Evolutionary conservation across 2,797 vertebrate genomes (phyloP).

Genomic region (Coilia nasus): DNA sequence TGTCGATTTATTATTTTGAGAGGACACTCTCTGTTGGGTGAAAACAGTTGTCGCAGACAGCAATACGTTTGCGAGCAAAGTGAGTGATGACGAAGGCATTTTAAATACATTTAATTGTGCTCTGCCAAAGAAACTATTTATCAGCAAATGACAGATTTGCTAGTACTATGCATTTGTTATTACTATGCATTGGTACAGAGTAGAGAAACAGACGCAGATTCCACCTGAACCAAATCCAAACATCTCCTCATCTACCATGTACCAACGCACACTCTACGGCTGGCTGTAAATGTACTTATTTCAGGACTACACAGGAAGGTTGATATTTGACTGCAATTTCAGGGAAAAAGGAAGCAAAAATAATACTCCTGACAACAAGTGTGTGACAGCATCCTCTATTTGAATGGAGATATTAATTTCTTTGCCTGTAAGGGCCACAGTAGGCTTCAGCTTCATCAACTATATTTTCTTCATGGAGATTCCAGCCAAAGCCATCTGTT

Average conservation of each 20-base stretch:
- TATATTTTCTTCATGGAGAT: not conserved
- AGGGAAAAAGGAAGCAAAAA: not conserved
- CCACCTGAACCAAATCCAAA: not conserved
- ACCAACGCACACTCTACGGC: not conserved
- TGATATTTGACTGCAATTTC: not conserved
- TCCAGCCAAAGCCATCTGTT: slow-evolving; percentile 33
- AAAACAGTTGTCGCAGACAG: slow-evolving; percentile 1
- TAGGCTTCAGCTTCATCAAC: not conserved
- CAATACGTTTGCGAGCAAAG: not conserved
- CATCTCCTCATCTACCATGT: not conserved
- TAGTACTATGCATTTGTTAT: not conserved
- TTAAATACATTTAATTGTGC: not conserved
- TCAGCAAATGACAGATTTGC: not conserved
- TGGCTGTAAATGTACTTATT: not conserved
- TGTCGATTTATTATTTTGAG: not conserved
- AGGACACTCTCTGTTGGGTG: not conserved
- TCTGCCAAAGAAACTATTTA: not conserved
- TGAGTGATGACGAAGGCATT: not conserved
- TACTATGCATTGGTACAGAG: not conserved
- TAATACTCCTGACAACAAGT: not conserved
- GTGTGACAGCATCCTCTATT: not conserved
- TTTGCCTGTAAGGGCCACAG: not conserved
- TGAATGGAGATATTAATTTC: not conserved
- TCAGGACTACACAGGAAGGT: not conserved
- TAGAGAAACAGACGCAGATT: not conserved